phyloP scores from a whole-genome alignment of 2,113 vertebrate genomes.

The Cranoglanis bouderius region DNA sequence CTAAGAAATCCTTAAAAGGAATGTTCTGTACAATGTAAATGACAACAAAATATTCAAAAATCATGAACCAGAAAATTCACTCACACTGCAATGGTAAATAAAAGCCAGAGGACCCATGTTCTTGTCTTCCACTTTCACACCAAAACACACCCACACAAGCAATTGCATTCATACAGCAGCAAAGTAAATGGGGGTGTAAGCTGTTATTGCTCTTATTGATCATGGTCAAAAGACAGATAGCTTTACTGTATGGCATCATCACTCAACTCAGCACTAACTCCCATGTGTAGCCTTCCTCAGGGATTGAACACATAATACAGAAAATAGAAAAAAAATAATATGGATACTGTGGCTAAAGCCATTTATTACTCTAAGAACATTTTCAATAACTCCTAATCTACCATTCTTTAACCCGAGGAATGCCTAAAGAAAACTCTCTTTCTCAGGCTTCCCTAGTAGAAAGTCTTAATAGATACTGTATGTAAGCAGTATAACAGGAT shows the following conservation, averaged over 20 bases:
- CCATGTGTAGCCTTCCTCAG: conserved; percentile 27
- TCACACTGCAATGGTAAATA: not conserved
- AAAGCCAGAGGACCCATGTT: conserved; percentile 10
- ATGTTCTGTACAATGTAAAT: not conserved
- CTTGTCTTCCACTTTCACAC: conserved; percentile 9
- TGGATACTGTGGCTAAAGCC: conserved; percentile 9
- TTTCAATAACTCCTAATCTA: conserved; percentile 44
- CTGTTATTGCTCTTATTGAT: conserved; percentile 59
- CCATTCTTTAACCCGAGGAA: conserved; percentile 4
- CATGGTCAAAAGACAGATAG: conserved; percentile 49
- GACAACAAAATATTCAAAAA: not conserved
- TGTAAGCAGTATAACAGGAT: not conserved
- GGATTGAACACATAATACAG: not conserved
- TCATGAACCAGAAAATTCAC: conserved; percentile 9
- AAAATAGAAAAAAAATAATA: conserved; percentile 23
- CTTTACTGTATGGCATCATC: conserved; percentile 52
- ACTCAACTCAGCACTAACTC: conserved; percentile 45
- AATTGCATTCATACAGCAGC: conserved; percentile 14
- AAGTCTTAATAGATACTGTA: not conserved
- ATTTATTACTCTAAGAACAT: conserved; percentile 42
- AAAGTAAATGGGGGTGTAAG: conserved; percentile 39
- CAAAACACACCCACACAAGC: conserved; percentile 16
- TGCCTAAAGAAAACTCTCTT: conserved; percentile 1
- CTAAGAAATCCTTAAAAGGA: not conserved
- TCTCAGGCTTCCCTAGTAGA: not conserved